Percentiles rank a stretch among this genome's conserved stretches.
phyloP scores from a whole-genome alignment of 2,797 vertebrate genomes.

The Vespertilio murinus region DNA sequence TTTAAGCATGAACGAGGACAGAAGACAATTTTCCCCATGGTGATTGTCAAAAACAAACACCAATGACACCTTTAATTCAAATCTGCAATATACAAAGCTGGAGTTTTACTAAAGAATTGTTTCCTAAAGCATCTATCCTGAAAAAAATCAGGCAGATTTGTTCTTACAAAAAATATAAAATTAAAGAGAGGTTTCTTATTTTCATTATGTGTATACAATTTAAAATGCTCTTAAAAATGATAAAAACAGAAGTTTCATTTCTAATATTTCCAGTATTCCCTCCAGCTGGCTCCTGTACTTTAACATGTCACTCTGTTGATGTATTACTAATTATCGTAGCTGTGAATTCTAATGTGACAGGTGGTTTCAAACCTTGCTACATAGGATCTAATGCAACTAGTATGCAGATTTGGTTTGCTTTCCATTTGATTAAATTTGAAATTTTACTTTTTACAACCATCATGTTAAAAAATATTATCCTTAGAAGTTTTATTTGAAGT shows the following conservation, averaged over 20 bases:
- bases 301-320: constrained; percentile 23
- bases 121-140: constrained; percentile 32
- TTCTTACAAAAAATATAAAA: constrained; percentile 42
- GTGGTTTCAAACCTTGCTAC: constrained; percentile 55
- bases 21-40: constrained; percentile 5
- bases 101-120: constrained; percentile 54
- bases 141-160: constrained; percentile 19
- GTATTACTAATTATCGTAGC: constrained; percentile 57
- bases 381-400: neutral
- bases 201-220: constrained; percentile 44
- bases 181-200: neutral
- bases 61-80: constrained; percentile 52
- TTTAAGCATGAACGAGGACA: constrained; percentile 3
- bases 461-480: neutral
- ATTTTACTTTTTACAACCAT: constrained; percentile 41
- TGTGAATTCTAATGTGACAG: constrained; percentile 61
- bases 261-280: constrained; percentile 34
- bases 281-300: constrained; percentile 46
- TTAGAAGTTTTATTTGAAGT: neutral
- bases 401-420: neutral
- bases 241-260: constrained; percentile 44
- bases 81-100: constrained; percentile 17
- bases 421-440: neutral
- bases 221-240: constrained; percentile 17
- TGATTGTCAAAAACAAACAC: constrained; percentile 43